phyloP scores from a whole-genome alignment of 2,113 vertebrate species.

The Triplophysa rosa region DNA sequence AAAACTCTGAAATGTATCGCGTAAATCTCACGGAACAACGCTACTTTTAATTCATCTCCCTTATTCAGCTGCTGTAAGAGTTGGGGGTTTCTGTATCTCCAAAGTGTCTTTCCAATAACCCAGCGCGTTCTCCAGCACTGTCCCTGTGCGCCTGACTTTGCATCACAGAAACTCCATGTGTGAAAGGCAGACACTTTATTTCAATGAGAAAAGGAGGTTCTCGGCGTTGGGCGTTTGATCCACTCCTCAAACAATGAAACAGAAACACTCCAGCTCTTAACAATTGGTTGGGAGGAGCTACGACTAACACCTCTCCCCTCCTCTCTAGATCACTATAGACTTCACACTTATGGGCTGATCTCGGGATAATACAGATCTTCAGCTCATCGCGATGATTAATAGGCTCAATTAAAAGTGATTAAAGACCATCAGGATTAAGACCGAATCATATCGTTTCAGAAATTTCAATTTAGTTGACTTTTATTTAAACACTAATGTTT shows the following conservation, averaged over 20 bases:
- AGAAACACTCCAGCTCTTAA: constrained; percentile 61
- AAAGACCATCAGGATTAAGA: constrained; percentile 1
- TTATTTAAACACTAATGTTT: too few species aligned
- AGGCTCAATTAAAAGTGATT: constrained; percentile 7
- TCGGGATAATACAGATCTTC: not conserved
- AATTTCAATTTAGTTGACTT: not conserved
- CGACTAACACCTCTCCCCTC: constrained; percentile 52
- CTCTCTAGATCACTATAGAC: not conserved
- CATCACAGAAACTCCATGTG: constrained; percentile 59
- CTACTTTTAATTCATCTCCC: not conserved
- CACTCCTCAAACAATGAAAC: constrained; percentile 69
- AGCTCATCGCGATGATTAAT: not conserved
- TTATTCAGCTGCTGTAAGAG: not conserved
- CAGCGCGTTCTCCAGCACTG: constrained; percentile 40
- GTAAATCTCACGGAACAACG: not conserved
- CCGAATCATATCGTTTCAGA: not conserved
- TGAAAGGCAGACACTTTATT: constrained; percentile 60
- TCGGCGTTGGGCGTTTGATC: constrained; percentile 63
- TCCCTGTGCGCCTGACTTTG: constrained; percentile 63
- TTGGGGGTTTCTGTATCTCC: not conserved
- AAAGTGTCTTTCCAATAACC: not conserved
- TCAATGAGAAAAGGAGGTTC: constrained; percentile 68
- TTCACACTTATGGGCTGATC: not conserved
- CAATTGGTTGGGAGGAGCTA: constrained; percentile 67
- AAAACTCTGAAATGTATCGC: not conserved